A percentile compares a stretch with the other conserved stretches of the same genome.
These are phyloP conservation scores for Cuculus canorus DNA, from an alignment of 2,797 vertebrate species.

Conservation along the genomic window DNA sequence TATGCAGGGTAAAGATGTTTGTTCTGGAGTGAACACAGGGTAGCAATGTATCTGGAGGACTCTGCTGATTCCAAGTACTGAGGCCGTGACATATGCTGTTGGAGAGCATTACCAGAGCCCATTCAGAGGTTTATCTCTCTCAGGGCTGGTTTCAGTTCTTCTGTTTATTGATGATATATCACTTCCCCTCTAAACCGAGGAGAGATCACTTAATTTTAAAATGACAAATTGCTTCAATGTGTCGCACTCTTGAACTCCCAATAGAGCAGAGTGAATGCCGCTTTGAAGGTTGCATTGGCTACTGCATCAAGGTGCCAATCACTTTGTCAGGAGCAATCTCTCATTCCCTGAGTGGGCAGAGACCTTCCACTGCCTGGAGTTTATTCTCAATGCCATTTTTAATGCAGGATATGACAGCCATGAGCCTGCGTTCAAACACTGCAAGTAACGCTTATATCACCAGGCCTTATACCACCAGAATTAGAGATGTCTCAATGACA, in stretches of 20 bases:
- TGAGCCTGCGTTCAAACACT: neutral
- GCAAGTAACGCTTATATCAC: neutral
- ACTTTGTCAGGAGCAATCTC: neutral
- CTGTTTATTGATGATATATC: neutral
- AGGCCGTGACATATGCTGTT: neutral
- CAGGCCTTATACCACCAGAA: neutral
- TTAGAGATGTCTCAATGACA: neutral
- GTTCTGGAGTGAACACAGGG: neutral
- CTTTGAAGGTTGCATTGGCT: neutral
- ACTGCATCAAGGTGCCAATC: neutral
- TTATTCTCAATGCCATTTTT: neutral
- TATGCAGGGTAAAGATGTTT: neutral
- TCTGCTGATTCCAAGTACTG: neutral
- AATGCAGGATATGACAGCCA: neutral
- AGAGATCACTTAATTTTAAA: neutral
- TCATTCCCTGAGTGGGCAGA: neutral
- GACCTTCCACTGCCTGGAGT: neutral
- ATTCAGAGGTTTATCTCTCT: neutral
- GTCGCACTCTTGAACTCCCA: neutral
- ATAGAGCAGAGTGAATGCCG: neutral
- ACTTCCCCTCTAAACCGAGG: neutral
- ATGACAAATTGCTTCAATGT: neutral
- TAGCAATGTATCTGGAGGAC: neutral
- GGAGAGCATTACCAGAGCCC: neutral
- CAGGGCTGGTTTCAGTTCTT: neutral